phyloP scores from a whole-genome alignment of 2,888 invertebrate genomes.

The Sinodicranocentrus sp. region DNA sequence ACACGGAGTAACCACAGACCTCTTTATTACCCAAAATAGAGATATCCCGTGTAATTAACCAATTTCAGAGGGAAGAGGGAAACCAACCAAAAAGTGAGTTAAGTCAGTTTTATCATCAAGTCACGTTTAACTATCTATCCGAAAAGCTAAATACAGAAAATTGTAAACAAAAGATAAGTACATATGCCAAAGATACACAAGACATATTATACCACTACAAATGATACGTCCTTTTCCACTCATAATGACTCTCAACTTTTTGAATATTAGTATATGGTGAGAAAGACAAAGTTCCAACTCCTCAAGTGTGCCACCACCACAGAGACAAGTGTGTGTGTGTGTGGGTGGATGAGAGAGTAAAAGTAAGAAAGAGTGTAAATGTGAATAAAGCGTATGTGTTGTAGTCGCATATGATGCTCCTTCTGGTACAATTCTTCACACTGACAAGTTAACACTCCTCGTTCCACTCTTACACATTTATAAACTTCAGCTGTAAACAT shows the following conservation, averaged over 20 bases:
- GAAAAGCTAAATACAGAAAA: too few species aligned
- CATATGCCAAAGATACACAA: too few species aligned
- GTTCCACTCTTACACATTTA: not conserved
- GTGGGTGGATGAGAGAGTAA: conserved; percentile 1
- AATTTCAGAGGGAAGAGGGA: conserved; percentile 33
- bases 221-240: conserved; percentile 1
- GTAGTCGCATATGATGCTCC: conserved; percentile 39
- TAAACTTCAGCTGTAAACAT: not conserved
- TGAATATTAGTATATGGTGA: too few species aligned
- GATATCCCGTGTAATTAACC: conserved; percentile 59
- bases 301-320: too few species aligned
- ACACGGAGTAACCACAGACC: conserved; percentile 37
- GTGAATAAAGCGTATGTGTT: not conserved
- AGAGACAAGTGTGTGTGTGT: too few species aligned
- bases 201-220: too few species aligned
- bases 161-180: too few species aligned
- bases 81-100: conserved; percentile 6
- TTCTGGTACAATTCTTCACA: conserved; percentile 22
- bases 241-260: not conserved
- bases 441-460: conserved; percentile 23
- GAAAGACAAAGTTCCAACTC: conserved; percentile 30
- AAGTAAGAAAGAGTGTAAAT: conserved; percentile 3
- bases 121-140: not conserved
- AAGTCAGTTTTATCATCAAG: conserved; percentile 17
- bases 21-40: conserved; percentile 56